phyloP scores from a whole-genome alignment of 2,797 vertebrate species.

The Enteromius thamalakanensis region DNA sequence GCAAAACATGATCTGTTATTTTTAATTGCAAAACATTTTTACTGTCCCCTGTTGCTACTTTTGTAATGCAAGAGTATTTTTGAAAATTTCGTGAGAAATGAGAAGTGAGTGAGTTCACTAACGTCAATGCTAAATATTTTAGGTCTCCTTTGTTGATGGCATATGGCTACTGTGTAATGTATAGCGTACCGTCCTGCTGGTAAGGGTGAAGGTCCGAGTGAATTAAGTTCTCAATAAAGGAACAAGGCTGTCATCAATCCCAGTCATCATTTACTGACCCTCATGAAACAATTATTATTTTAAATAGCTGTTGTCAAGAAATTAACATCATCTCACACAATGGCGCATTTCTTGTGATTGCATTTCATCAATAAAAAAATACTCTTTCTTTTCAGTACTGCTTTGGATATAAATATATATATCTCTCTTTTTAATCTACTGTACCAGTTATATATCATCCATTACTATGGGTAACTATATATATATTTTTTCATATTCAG shows the following conservation, averaged over 20 bases:
- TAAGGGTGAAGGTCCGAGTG: neutral
- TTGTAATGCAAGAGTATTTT: neutral
- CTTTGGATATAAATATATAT: neutral
- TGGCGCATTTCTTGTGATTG: neutral
- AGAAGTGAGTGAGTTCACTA: neutral
- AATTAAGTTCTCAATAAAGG: constrained; percentile 5
- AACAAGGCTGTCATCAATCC: neutral
- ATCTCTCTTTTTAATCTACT: no score
- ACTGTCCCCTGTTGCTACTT: neutral
- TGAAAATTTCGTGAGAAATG: neutral
- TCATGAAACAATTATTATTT: neutral
- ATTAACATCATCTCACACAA: neutral
- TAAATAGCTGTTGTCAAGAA: neutral
- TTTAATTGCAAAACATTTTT: neutral
- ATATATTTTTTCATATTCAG: constrained; percentile 68
- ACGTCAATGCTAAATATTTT: neutral
- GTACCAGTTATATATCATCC: no score
- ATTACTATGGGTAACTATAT: no score
- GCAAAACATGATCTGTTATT: neutral
- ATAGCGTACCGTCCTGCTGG: neutral
- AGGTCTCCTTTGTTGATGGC: neutral
- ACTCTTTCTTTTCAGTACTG: neutral
- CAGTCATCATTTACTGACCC: neutral
- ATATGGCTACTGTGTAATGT: neutral
- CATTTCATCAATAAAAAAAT: neutral